Base-by-base conservation (phyloP, 1,140 invertebrate genomes). In the Dendrolimus kikuchii region DNA sequence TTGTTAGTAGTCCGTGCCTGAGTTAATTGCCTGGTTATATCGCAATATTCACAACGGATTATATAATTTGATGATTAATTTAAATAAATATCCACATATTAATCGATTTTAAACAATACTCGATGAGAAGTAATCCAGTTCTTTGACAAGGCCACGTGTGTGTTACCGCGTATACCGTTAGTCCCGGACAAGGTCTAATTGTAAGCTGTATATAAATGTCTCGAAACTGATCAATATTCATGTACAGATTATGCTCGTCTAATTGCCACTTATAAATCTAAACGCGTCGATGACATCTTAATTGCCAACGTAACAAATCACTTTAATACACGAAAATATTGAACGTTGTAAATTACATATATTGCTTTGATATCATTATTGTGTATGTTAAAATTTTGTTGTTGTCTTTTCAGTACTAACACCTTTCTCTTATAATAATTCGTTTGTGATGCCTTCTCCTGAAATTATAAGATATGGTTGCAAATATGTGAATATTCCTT, bases 251-350 rank as follows among this genome's bases (percentile, higher is more conserved):
- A 71, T 70, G 59, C 59, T 54, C 60, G 55, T 72, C 71, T 85
- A 79, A 82, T 85, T 79, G 72, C 73, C 64, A 66, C 65, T 66
- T 76, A 82, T 82, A 80, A 80, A 81, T 82, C 70, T 74, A 57
- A 71, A 73, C 62, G 57, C 68, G 52, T 60, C 68, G 71, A 74
- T 75, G 81, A 85, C 79, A 77, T 81, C 78, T 82, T 85, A 82
- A 82, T 85, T 80, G 74, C 67, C 58, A 59, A 60, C 42, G 47
- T 69, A 67, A 79, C 66, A 73, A 76, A 79, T 79, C 63, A 71
- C 62, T 54, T 50, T 68, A 55, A 57, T 61, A 59, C 64, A 60
- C 56, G 56, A 72, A 64, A 62, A 58, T 68, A 60, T 66, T 71
- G 49, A 23, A 23, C 23, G 23, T 23, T 23, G 23, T 23, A 23